Conservation (phyloP, 2,113 vertebrate genomes). For the Gorsachius goisagi region DNA sequence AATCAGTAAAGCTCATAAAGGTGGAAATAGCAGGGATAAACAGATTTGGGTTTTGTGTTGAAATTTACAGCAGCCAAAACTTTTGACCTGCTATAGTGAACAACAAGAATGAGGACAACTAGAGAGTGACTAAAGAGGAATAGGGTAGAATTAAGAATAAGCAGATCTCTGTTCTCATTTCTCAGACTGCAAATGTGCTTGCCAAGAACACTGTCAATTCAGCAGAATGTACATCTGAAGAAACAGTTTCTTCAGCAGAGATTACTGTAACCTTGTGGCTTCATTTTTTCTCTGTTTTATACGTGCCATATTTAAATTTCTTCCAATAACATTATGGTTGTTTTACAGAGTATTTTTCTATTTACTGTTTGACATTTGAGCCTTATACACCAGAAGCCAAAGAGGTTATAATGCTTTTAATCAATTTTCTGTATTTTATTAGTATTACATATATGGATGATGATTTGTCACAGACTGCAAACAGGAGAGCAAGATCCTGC, state of each 20-base stretch:
- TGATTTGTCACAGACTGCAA: background rate
- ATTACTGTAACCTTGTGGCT: background rate
- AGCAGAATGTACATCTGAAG: background rate
- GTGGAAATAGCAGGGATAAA: background rate
- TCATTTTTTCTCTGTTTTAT: background rate
- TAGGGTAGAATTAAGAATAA: background rate
- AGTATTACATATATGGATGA: background rate
- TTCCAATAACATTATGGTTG: background rate
- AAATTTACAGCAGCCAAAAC: background rate
- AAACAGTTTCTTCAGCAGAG: background rate
- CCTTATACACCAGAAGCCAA: background rate
- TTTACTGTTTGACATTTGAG: background rate
- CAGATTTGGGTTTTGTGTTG: background rate
- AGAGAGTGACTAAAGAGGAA: background rate
- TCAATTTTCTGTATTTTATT: background rate
- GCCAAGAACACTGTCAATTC: background rate
- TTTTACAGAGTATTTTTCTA: background rate
- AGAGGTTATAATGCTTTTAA: background rate
- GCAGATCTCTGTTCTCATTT: background rate
- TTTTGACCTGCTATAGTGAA: background rate
- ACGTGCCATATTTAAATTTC: background rate
- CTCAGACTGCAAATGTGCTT: background rate
- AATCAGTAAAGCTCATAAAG: background rate
- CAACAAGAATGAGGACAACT: background rate
- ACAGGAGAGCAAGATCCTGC: background rate